Base-by-base conservation (phyloP, 2,888 invertebrate genomes). In the Laspeyria flexula region DNA sequence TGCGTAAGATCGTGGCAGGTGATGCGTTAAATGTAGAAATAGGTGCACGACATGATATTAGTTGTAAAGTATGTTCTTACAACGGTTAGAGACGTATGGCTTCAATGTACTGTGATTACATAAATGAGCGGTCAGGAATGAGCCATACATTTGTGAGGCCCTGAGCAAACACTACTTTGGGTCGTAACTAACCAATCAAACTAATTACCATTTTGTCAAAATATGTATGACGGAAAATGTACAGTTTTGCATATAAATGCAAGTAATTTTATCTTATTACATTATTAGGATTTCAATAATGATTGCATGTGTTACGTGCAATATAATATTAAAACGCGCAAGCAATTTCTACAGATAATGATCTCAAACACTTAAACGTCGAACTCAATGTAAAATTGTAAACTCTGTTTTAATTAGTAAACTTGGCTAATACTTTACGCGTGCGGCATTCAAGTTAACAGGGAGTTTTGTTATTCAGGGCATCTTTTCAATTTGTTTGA, bases 21-120 rank as follows among this genome's bases (percentile, higher is more conserved):
- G 60, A 63, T 63, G 71, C 68, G 65, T 63, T 54, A 61, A 61
- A 43, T 65, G 54, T 47, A 65, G 55, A 62, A 67, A 62, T 60
- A 64, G 50, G 60, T 50, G 40, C 62, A 47, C 33, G 53, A 53
- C 53, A 56, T 21, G 43, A 43, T 46, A 23, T 21, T 21, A 21
- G 18, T 2, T 15, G 15, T 34, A 15, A 33, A 7, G 13, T 34
- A 18, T 34, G n/a, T 34, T 15, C 34, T 18, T 18, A 34, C 10
- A 18, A 18, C 34, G 9, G 18, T 6, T 18, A 15, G 6, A 33
- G 13, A 33, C 11, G 9, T 7, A 33, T 33, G 16, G 34, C 16
- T 18, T 33, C 12, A 25, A 7, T 25, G 3, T 6, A 18, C 18
- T 18, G 18, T 18, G 3, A 18, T 3, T 18, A n/a, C n/a, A n/a